Evolutionary conservation across 2,797 vertebrate species (phyloP).

Genomic region (Ctenochaetus hawaiiensis): DNA sequence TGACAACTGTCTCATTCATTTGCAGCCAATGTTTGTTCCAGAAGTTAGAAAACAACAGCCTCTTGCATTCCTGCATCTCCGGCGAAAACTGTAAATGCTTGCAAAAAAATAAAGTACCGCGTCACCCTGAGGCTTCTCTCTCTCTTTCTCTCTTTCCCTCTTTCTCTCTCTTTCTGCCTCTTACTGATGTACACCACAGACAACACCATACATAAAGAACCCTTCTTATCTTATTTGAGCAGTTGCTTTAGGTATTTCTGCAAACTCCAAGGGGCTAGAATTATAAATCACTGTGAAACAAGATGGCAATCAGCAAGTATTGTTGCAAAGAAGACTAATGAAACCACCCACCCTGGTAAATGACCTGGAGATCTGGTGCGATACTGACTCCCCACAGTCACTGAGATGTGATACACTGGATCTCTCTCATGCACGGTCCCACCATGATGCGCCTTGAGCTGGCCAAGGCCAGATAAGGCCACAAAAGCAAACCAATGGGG

Average conservation of each 20-base stretch:
- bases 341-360: constrained; percentile 83
- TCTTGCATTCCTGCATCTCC: constrained; percentile 61
- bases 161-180: constrained; percentile 14
- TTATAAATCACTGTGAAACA: constrained; percentile 86
- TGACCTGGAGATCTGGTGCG: constrained; percentile 83
- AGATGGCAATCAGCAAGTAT: constrained; percentile 84
- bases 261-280: constrained; percentile 77
- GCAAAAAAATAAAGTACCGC: constrained; percentile 60
- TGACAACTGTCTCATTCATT: constrained; percentile 83
- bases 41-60: constrained; percentile 71
- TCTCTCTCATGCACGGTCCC: constrained; percentile 55
- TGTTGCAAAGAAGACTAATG: constrained; percentile 85
- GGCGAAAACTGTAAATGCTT: constrained; percentile 76
- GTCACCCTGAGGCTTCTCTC: constrained; percentile 59
- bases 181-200: constrained; percentile 78
- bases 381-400: constrained; percentile 79
- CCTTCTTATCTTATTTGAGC: constrained; percentile 87
- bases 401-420: constrained; percentile 70
- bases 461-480: constrained; percentile 82
- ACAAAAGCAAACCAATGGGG: constrained; percentile 74
- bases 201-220: constrained; percentile 80
- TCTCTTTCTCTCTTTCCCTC: constrained; percentile 11
- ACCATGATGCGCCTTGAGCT: constrained; percentile 62
- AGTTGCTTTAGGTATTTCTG: constrained; percentile 86
- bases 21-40: constrained; percentile 74